Percentiles rank a stretch among this genome's conserved stretches.
Conservation (phyloP, 2,888 invertebrate genomes). For the Tipula lateralis region DNA sequence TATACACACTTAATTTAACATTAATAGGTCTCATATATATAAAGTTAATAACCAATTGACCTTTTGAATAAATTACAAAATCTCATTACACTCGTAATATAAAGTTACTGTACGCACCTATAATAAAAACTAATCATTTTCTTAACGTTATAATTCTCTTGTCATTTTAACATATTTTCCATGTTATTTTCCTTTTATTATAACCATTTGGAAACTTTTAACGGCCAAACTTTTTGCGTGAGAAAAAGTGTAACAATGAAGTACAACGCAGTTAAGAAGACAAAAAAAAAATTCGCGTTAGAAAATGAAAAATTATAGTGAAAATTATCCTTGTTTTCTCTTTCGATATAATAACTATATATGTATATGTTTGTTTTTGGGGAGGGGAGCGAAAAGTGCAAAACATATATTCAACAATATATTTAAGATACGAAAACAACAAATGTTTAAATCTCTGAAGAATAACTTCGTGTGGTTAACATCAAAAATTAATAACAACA, state of each 20-base stretch:
- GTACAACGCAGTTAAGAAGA: not conserved
- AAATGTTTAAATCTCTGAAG: not conserved
- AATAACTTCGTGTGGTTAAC: not conserved
- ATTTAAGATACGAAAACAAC: not conserved
- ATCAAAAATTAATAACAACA: not conserved
- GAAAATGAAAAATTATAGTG: not conserved
- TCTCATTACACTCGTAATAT: not conserved
- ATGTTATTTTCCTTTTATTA: not conserved
- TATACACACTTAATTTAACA: no score
- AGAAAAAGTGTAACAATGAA: not conserved
- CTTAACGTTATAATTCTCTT: not conserved
- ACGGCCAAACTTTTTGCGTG: not conserved
- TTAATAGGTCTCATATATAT: no score
- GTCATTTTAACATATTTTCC: not conserved
- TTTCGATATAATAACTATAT: not conserved
- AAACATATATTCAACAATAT: not conserved
- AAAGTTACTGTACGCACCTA: not conserved
- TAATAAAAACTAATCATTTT: not conserved
- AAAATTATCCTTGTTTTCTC: not conserved
- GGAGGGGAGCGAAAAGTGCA: not conserved
- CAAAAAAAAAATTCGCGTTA: not conserved
- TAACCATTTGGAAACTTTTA: not conserved
- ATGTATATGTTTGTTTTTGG: not conserved
- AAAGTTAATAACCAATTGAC: not conserved
- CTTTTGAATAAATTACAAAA: not conserved